Percentiles rank a stretch among this genome's conserved stretches.
Evolutionary conservation across 2,888 invertebrate species (phyloP).

Genomic region (Drosophila percnosoma): DNA sequence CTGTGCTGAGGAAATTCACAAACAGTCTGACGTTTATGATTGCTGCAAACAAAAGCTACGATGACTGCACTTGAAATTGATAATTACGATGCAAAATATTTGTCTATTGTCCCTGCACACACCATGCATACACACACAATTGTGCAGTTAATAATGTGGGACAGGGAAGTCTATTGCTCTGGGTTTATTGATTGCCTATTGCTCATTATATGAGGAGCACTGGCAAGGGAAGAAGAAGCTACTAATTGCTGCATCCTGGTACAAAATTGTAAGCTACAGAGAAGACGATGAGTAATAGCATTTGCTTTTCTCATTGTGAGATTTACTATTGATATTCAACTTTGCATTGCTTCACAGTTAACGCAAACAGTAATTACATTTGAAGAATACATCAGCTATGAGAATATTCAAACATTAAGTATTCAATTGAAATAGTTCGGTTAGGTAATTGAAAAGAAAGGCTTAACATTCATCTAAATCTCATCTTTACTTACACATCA

Average conservation of each 20-base stretch:
- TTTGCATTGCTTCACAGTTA: neutral
- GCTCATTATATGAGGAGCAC: conserved; percentile 24
- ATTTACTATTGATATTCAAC: neutral
- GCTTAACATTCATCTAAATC: neutral
- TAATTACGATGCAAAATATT: conserved; percentile 74
- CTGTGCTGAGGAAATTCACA: conserved; percentile 21
- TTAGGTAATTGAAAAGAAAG: neutral
- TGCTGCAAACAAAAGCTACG: conserved; percentile 76
- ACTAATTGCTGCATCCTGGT: conserved; percentile 1
- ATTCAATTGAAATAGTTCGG: neutral
- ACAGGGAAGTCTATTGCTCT: neutral
- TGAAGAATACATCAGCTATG: too few species aligned
- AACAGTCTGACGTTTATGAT: conserved; percentile 69
- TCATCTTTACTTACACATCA: too few species aligned
- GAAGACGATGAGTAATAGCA: neutral
- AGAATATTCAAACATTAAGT: neutral
- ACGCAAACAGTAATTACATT: neutral
- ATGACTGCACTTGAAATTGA: conserved; percentile 78
- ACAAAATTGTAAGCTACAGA: neutral
- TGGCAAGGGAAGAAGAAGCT: neutral
- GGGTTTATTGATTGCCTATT: conserved; percentile 32
- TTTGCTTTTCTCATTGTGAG: neutral
- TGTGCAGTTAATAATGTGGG: conserved; percentile 28
- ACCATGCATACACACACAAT: neutral
- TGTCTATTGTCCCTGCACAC: conserved; percentile 45